Conservation (phyloP, 1,140 invertebrate genomes). For the Camponotus pennsylvanicus region DNA sequence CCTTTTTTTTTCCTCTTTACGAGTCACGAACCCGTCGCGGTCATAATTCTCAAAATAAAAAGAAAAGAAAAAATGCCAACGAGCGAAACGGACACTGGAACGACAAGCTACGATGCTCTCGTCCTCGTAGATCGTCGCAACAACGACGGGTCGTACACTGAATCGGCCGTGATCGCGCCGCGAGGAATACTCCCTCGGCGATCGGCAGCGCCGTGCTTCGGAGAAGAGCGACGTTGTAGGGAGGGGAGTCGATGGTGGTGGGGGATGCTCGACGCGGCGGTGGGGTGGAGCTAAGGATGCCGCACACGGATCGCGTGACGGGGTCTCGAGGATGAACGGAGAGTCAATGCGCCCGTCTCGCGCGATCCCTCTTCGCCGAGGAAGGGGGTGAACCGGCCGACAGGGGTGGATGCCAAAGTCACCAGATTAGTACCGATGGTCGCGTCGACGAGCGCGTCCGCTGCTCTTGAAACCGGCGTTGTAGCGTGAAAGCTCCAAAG, state of each 20-base stretch:
- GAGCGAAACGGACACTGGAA: constrained; percentile 15
- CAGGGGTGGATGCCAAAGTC: not conserved
- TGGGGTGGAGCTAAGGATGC: constrained; percentile 64
- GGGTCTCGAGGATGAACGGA: constrained; percentile 61
- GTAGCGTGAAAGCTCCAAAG: not conserved
- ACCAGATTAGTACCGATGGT: constrained; percentile 12
- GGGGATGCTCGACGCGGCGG: not conserved
- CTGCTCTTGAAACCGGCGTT: not conserved
- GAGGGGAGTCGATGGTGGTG: constrained; percentile 26
- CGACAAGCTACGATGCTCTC: constrained; percentile 55
- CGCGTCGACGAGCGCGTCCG: constrained; percentile 56
- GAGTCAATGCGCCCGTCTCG: constrained; percentile 66
- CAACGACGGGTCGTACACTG: constrained; percentile 78
- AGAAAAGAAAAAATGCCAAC: not conserved
- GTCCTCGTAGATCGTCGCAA: constrained; percentile 72
- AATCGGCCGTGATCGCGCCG: constrained; percentile 69
- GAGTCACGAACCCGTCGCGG: constrained; percentile 54
- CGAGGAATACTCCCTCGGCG: constrained; percentile 70
- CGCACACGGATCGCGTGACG: constrained; percentile 56
- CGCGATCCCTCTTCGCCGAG: not conserved
- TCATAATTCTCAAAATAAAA: constrained; percentile 52
- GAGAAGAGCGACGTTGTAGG: constrained; percentile 21
- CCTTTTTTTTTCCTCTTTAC: constrained; percentile 11
- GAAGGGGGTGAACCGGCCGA: constrained; percentile 47
- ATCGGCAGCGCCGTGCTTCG: constrained; percentile 44